Evolutionary conservation across 53 echinoderm and acorn worm species (phyloP), one percentile per base, ranked within the genome.

Genomic region (Crossaster papposus): DNA sequence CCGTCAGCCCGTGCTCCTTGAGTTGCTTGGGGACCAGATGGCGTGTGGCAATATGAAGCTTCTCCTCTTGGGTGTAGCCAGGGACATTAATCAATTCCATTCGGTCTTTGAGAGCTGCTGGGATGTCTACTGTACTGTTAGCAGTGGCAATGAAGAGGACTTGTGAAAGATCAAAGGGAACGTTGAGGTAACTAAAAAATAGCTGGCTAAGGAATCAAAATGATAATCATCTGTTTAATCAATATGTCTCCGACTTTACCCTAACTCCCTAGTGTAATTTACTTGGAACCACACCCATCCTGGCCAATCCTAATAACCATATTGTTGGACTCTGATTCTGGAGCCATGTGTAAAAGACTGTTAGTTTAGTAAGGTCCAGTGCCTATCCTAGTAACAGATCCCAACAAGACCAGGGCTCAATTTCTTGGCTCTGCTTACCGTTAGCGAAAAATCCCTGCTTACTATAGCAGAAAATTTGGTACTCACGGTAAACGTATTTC

Each of bases 91-190:
- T 96, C 80, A 97, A 81, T 74, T 97, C 98, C 98, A 97, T 97
- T 22, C 98, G 89, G 76, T 97, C 98, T 72, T 91, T 81, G 36
- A 97, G 92, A 4, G 98, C 93, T 13, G 95, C 77, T 53, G 98
- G 98, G 63, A 97, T 97, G 71, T 93, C 93, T 14, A 92, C 77
- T n/a, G 92, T 83, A 38, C 85, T 94, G 83, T 97, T 97, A 78
- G 98, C 98, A 29, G 98, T 97, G 64, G 98, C 98, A 58, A 97
- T 97, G 65, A 97, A 97, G 88, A 97, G 94, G 26, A 97, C 96
- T 93, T 97, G 98, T 13, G 98, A 97, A 26, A 97, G 94, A 83
- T 97, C 98, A 94, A 97, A 97, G 62, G 95, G 98, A 54, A 97
- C 98, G 89, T 97, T 97, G 20, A 97, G 93, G 79, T 97, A 97